These are phyloP conservation scores for Apantesis nais DNA, from an alignment of 2,888 invertebrate genomes.

Conservation along the genomic window DNA sequence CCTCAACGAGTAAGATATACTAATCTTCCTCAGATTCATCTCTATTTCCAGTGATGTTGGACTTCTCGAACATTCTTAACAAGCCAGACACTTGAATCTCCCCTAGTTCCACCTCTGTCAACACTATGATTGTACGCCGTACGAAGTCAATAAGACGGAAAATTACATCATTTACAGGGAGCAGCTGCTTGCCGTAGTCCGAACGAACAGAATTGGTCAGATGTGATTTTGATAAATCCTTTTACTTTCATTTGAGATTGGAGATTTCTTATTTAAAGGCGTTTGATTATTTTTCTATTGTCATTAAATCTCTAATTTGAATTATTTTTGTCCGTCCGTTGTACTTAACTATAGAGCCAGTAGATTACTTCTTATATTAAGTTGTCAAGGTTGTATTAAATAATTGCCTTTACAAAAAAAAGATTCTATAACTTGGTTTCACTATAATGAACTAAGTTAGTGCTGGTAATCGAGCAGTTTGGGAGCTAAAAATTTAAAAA, in stretches of 20 bases:
- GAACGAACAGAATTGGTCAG: constrained; percentile 5
- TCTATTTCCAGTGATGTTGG: neutral
- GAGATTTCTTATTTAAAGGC: neutral
- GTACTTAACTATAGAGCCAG: too few relatives aligned
- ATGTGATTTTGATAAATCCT: constrained; percentile 2
- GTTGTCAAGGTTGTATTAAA: too few relatives aligned
- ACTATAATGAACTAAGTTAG: too few relatives aligned
- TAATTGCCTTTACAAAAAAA: too few relatives aligned
- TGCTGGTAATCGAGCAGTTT: too few relatives aligned
- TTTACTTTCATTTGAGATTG: neutral
- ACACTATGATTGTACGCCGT: constrained; percentile 45
- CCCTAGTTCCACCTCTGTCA: constrained; percentile 40
- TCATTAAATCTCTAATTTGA: too few relatives aligned
- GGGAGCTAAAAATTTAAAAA: too few relatives aligned
- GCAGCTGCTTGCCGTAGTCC: constrained; percentile 43
- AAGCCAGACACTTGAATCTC: constrained; percentile 6
- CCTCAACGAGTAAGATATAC: too few relatives aligned
- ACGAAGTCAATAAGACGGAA: constrained; percentile 57
- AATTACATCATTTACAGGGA: constrained; percentile 54
- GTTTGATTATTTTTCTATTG: neutral
- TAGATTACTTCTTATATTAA: too few relatives aligned
- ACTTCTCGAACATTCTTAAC: constrained; percentile 1
- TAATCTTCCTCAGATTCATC: neutral
- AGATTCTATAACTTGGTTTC: too few relatives aligned
- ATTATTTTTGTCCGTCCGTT: too few relatives aligned